Conservation (phyloP, 2,113 vertebrate species). For the Chunga burmeisteri region DNA sequence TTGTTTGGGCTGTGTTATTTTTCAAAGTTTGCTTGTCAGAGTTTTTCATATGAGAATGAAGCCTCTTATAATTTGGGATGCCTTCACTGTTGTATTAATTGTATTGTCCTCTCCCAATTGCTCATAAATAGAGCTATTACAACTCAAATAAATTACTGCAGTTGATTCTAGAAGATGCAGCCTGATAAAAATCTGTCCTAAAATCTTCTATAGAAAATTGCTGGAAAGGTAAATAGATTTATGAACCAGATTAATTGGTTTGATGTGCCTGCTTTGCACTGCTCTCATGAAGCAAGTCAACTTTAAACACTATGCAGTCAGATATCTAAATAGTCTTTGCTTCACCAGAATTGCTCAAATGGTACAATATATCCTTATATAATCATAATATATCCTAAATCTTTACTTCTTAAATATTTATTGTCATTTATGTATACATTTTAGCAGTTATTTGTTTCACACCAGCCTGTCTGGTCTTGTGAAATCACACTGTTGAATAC, state of each 20-base stretch:
- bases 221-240: neutral
- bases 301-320: neutral
- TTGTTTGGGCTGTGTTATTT: neutral
- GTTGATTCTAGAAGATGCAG: neutral
- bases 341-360: neutral
- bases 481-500: neutral
- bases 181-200: neutral
- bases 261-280: neutral
- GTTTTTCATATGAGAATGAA: neutral
- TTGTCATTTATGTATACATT: neutral
- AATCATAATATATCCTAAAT: neutral
- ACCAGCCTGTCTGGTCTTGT: neutral
- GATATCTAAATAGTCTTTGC: neutral
- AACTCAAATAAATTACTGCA: neutral
- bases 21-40: neutral
- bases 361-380: neutral
- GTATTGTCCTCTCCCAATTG: neutral
- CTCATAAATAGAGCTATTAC: neutral
- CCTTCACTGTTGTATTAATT: neutral
- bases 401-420: neutral
- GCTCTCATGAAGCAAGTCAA: neutral
- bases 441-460: neutral
- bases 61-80: neutral
- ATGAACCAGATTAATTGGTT: neutral
- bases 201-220: neutral